phyloP scores from a whole-genome alignment of 37 sponge, comb jelly and placozoan genomes.

The Aplysina aerophoba region DNA sequence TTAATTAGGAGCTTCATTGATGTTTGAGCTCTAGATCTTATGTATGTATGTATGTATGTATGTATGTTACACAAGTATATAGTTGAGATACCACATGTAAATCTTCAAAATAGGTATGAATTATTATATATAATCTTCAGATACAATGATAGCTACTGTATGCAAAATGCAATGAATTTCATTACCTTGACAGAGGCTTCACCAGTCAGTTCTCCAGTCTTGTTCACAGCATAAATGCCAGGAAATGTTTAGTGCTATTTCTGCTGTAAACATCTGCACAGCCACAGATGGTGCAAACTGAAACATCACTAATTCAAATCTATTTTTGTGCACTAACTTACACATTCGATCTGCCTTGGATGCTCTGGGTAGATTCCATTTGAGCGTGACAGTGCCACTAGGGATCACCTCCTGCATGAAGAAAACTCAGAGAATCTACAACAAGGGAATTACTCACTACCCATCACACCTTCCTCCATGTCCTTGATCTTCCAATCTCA shows the following conservation, averaged over 20 bases:
- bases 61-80: too few species aligned
- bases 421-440: too few species aligned
- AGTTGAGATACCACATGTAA: too few species aligned
- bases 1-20: too few species aligned
- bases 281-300: neutral
- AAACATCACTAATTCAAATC: neutral
- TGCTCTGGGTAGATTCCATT: conserved; percentile 48
- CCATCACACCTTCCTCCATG: too few species aligned
- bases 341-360: conserved; percentile 46
- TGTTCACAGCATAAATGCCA: neutral
- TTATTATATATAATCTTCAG: too few species aligned
- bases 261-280: neutral
- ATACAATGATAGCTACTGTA: too few species aligned
- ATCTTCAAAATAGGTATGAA: too few species aligned
- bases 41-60: too few species aligned
- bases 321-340: neutral
- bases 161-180: neutral
- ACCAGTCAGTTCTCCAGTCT: conserved; percentile 1
- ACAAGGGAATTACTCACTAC: too few species aligned
- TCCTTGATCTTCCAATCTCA: too few species aligned
- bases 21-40: too few species aligned
- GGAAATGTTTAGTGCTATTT: neutral
- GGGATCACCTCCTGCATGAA: conserved; percentile 22
- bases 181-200: conserved; percentile 12
- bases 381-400: conserved; percentile 37